A percentile compares a stretch with the other conserved stretches of the same genome.
phyloP scores from a whole-genome alignment of 2,797 vertebrate genomes.

The Lepilemur septentrionalis region DNA sequence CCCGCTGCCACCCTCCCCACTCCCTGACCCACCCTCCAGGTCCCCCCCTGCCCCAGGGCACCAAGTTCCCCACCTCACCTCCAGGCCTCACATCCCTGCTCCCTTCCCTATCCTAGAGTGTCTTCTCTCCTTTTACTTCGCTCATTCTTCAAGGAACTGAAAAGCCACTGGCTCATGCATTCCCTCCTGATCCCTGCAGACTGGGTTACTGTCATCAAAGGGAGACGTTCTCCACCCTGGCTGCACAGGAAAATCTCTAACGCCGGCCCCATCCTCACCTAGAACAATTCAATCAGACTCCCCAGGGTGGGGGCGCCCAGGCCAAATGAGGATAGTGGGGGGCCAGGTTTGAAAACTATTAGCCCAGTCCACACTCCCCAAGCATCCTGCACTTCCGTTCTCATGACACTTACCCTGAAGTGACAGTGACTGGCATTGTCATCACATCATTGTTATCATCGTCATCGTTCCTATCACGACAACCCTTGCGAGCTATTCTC shows the following conservation, averaged over 20 bases:
- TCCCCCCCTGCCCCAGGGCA: neutral
- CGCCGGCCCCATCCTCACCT: neutral
- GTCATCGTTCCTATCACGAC: neutral
- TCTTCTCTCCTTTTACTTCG: no score
- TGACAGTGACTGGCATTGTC: neutral
- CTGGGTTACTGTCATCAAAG: neutral
- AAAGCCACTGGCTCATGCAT: neutral
- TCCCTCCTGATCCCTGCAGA: neutral
- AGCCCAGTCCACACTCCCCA: no score
- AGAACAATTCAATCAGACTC: neutral
- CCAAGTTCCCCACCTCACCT: neutral
- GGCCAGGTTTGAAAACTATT: neutral
- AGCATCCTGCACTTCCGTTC: fast-evolving
- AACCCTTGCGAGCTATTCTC: neutral
- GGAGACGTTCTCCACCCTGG: neutral
- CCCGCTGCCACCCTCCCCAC: neutral
- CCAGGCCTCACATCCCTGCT: no score
- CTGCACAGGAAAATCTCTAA: neutral
- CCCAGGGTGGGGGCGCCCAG: neutral
- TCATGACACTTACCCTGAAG: neutral
- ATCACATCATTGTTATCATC: neutral
- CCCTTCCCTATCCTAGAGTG: no score
- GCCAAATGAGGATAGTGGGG: neutral
- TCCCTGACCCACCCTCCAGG: neutral
- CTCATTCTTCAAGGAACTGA: neutral